phyloP scores from a whole-genome alignment of 2,888 invertebrate genomes.

The Rhagonycha fulva region DNA sequence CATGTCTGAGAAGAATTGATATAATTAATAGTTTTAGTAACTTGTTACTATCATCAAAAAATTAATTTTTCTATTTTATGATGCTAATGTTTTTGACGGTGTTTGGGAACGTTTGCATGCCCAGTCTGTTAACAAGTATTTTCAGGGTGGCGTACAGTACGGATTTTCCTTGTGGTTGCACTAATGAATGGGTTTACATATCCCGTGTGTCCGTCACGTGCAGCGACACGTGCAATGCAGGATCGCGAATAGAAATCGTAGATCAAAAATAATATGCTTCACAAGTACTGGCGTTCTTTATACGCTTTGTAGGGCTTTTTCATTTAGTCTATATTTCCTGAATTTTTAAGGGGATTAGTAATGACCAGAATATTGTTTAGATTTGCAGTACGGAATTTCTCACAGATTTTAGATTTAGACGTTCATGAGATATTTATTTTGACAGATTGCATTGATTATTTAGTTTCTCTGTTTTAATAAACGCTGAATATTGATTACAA shows the following conservation, averaged over 20 bases:
- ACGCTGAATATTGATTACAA: too few species aligned
- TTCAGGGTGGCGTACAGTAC: slow-evolving; percentile 26
- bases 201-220: slow-evolving; percentile 54
- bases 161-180: slow-evolving; percentile 56
- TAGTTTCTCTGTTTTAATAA: neutral
- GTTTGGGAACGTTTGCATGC: slow-evolving; percentile 18
- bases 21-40: neutral
- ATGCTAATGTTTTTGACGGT: neutral
- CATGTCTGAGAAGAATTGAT: neutral
- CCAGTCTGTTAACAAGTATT: slow-evolving; percentile 9
- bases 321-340: slow-evolving; percentile 39
- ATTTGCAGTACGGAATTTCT: slow-evolving; percentile 16
- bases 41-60: neutral
- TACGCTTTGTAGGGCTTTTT: slow-evolving; percentile 38
- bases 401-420: slow-evolving; percentile 18
- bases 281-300: slow-evolving; percentile 48
- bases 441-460: slow-evolving; percentile 11
- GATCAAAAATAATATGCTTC: slow-evolving; percentile 53
- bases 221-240: slow-evolving; percentile 44
- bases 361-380: slow-evolving; percentile 29
- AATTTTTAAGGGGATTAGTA: slow-evolving; percentile 30
- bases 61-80: neutral
- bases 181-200: slow-evolving; percentile 58
- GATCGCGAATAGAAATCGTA: slow-evolving; percentile 48
- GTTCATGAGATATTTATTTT: slow-evolving; percentile 18